phyloP scores from a whole-genome alignment of 2,113 vertebrate species.

The Rhagologus leucostigma region DNA sequence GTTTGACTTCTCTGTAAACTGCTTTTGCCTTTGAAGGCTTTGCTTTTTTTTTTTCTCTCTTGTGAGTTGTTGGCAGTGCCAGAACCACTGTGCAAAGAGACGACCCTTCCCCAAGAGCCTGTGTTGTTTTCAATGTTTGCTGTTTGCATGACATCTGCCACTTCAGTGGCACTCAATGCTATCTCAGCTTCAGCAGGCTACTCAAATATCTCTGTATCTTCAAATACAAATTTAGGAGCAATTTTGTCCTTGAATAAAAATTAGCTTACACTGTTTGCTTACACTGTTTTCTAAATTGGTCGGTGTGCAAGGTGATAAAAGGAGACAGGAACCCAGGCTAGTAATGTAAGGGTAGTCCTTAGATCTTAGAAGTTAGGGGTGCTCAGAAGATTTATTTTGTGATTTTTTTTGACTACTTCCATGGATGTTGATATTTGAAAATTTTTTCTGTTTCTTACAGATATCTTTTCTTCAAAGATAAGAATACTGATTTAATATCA shows the following conservation, averaged over 20 bases:
- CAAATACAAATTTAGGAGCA: not conserved
- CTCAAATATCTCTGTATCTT: not conserved
- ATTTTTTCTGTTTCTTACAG: not conserved
- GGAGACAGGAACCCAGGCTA: not conserved
- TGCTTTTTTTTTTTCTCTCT: not conserved
- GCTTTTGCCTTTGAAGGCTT: not conserved
- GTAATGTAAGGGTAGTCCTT: not conserved
- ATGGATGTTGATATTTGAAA: not conserved
- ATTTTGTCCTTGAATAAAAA: not conserved
- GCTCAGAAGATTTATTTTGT: not conserved
- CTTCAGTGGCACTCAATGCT: rapidly evolving
- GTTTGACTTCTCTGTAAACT: not conserved
- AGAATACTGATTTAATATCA: not conserved
- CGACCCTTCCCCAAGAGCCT: not conserved
- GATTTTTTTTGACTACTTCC: not conserved
- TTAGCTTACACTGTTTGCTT: not conserved
- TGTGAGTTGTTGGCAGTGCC: not conserved
- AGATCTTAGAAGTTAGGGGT: not conserved
- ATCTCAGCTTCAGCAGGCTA: not conserved
- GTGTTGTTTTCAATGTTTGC: rapidly evolving
- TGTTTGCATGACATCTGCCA: not conserved
- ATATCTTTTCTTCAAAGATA: not conserved
- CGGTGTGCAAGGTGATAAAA: not conserved
- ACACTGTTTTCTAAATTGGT: not conserved
- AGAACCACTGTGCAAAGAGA: not conserved